Evolutionary conservation across 1,140 invertebrate species (phyloP), one percentile per base, ranked within the genome.

Genomic region (Rhysida immarginata): DNA sequence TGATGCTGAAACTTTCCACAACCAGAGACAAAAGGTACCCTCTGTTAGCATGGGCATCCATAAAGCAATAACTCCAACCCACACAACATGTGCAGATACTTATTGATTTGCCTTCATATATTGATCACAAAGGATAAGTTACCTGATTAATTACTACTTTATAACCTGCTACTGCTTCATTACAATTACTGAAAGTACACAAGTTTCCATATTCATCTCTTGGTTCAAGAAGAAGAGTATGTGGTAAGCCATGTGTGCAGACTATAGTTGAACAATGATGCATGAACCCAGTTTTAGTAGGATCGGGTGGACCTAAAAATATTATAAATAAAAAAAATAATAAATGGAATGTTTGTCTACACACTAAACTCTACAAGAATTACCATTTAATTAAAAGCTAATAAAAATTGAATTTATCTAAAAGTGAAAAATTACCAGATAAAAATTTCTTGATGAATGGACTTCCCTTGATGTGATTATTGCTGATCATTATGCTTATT

Each of bases 181-280:
- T 51, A 11, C 8, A 11, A 25, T 51, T 51, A 46, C 5, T 49
- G 43, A 64, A 67, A 11, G 65, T 57, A 41, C 87, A 89, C 3
- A 85, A 75, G 75, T 95, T 95, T 64, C 87, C 85, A 68, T 85
- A 93, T 64, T 85, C 81, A 71, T 95, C 89, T 51, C 88, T 72
- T 14, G 87, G 88, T 68, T 93, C 88, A 61, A 94, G 84, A 64
- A 82, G 81, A 65, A 95, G 78, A 24, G 81, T 75, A 67, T 90
- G 84, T 50, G 85, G 77, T 41, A 82, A 71, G 56, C 81, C 79
- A 48, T 84, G 78, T 55, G 83, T 84, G 72, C 87, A 87, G 53
- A 92, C 81, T 25, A 92, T 83, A 2, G 86, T 91, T 42, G 85
- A 89, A 63, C 81, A 87, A 65, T 89, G 87, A 53, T 87, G 78